Percentiles rank a stretch among this genome's conserved stretches.
Conservation (phyloP, 2,113 vertebrate species). For the Coregonus clupeaformis region DNA sequence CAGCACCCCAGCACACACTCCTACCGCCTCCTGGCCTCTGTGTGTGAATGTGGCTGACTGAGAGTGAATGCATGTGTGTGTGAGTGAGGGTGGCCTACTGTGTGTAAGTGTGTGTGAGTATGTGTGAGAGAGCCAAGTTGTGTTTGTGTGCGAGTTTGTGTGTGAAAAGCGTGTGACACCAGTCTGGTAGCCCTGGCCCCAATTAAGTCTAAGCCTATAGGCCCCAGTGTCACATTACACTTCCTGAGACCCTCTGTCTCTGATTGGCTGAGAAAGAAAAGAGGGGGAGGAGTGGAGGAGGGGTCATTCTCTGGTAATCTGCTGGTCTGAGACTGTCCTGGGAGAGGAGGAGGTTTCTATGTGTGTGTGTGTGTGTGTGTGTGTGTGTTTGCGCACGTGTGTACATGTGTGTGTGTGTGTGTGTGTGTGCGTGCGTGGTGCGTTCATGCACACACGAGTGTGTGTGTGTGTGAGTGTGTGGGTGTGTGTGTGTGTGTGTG, state of each 20-base stretch:
- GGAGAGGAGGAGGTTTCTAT: conserved; percentile 21
- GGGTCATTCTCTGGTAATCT: conserved; percentile 54
- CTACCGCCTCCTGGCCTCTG: background rate
- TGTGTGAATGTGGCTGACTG: background rate
- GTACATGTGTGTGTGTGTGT: no score
- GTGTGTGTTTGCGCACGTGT: background rate
- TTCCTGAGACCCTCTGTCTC: conserved; percentile 56
- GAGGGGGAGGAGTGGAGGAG: conserved; percentile 57
- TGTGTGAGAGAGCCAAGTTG: conserved; percentile 35
- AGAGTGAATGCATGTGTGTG: conserved; percentile 11
- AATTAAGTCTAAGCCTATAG: conserved; percentile 59
- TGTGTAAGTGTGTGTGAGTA: conserved; percentile 36
- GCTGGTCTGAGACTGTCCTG: conserved; percentile 41
- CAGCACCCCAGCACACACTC: background rate
- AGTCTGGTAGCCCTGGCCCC: background rate
- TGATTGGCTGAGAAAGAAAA: conserved; percentile 59
- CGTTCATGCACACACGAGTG: background rate
- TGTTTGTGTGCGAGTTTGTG: conserved; percentile 54
- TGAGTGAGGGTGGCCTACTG: conserved; percentile 25
- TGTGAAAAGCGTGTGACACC: background rate
- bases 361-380: conserved; percentile 52
- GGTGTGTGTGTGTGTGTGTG: background rate
- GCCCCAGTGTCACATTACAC: conserved; percentile 72
- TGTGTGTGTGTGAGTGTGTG: conserved; percentile 13
- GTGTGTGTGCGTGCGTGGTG: conserved; percentile 11